Evolutionary conservation across 2,888 invertebrate genomes (phyloP), one percentile per base, ranked within the genome.

Genomic region (Lamellibrachia satsuma): DNA sequence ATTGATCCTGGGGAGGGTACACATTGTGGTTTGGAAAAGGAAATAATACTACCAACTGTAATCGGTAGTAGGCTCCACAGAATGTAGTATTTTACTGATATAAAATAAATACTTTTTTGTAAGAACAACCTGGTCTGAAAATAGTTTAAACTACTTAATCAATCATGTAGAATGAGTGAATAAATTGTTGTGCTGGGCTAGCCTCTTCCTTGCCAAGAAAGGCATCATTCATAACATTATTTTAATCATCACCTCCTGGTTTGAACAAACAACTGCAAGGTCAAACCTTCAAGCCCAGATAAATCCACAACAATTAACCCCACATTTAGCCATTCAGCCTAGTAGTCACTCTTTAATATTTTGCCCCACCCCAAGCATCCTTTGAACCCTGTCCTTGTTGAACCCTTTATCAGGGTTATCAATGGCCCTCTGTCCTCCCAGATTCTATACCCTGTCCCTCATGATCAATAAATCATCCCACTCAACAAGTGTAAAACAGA

Each of bases 401-500:
- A 75, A 75, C 75, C 1, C n/a, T 15, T 75, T 75, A 75, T 75
- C 75, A 22, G 60, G 60, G 75, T n/a, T 75, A 75, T 75, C 75
- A 22, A 75, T 75, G 75, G 75, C 75, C 75, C 75, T 75, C 15
- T 75, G 75, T 75, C 75, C 75, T n/a, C 22, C 75, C 39, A 39
- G 39, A 39, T 39, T 39, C 39, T 39, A 39, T 39, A 39, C 39
- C 75, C 15, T 75, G 75, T 75, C 75, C 75, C 75, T n/a, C 15
- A 15, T 75, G 15, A 75, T 75, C 75, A 75, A 75, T 75, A 75
- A 75, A 75, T 75, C 75, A 15, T 3, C 22, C 75, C n/a, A 75
- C 75, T 75, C 75, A 75, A 75, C 75, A 75, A 75, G 75, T 75
- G 22, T 75, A 75, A 75, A 75, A 75, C 75, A 75, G 75, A 75